These are phyloP conservation scores for Paralvinella palmiformis DNA, from an alignment of 1,140 invertebrate genomes.

Conservation along the genomic window DNA sequence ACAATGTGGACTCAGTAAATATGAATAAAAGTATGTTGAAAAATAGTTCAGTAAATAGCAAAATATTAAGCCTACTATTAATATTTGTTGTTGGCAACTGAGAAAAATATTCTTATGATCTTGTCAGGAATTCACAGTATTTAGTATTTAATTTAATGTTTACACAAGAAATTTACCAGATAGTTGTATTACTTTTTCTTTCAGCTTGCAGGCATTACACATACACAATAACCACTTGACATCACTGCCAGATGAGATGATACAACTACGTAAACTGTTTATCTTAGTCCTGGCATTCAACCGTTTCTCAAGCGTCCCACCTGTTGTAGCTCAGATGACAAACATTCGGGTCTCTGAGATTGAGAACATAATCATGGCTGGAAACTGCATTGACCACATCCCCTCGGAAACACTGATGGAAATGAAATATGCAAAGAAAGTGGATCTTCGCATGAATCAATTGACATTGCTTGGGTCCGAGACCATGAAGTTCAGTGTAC, in stretches of 20 bases:
- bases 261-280: constrained; percentile 34
- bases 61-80: no score
- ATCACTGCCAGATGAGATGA: constrained; percentile 39
- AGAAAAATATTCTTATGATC: no score
- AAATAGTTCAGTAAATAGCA: no score
- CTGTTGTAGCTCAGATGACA: constrained; percentile 29
- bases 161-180: no score
- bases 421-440: constrained; percentile 45
- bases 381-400: constrained; percentile 39
- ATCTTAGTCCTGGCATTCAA: constrained; percentile 49
- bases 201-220: constrained; percentile 43
- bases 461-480: constrained; percentile 42
- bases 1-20: no score
- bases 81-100: no score
- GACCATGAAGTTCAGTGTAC: constrained; percentile 37
- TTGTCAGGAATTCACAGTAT: no score
- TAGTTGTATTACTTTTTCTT: no score
- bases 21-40: no score
- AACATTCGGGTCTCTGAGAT: constrained; percentile 26
- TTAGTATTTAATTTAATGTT: no score
- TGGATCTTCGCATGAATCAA: constrained; percentile 47
- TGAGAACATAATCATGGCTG: constrained; percentile 49
- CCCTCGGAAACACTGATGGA: constrained; percentile 34
- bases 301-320: constrained; percentile 40
- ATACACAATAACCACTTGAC: constrained; percentile 47